Percentiles rank a stretch among this genome's conserved stretches.
Conservation (phyloP, 2,888 invertebrate species). For the Carabus problematicus region DNA sequence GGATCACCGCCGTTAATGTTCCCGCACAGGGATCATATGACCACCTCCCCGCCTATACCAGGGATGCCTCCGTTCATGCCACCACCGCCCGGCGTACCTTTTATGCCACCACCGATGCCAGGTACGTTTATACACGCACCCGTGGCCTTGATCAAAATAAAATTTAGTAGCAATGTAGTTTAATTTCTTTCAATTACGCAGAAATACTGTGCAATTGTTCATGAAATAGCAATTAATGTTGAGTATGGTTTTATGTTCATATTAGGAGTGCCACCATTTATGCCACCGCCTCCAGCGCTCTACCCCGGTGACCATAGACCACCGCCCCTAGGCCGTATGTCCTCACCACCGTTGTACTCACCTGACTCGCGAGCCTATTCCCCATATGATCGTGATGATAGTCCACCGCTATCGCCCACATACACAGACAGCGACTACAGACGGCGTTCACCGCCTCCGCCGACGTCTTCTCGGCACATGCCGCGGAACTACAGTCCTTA, state of each 20-base stretch:
- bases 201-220: no score
- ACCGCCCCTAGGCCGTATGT: constrained; percentile 64
- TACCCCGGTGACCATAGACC: constrained; percentile 63
- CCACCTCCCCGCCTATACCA: constrained; percentile 61
- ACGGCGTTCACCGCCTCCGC: constrained; percentile 66
- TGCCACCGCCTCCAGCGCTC: constrained; percentile 59
- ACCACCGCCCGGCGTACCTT: constrained; percentile 71
- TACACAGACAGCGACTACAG: constrained; percentile 71
- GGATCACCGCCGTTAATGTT: constrained; percentile 59
- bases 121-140: constrained; percentile 48
- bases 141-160: no score
- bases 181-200: no score
- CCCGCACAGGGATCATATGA: constrained; percentile 55
- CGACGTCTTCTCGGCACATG: constrained; percentile 47
- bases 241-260: constrained; percentile 25
- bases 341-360: constrained; percentile 65
- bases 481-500: constrained; percentile 59
- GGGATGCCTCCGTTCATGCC: constrained; percentile 68
- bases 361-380: constrained; percentile 59
- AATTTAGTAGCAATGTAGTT: no score
- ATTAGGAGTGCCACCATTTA: constrained; percentile 55
- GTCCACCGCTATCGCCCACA: constrained; percentile 68
- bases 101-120: constrained; percentile 64
- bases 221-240: no score
- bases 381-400: constrained; percentile 67